Evolutionary conservation across 1,140 invertebrate species (phyloP).

Genomic region (Eulimnadia texana): DNA sequence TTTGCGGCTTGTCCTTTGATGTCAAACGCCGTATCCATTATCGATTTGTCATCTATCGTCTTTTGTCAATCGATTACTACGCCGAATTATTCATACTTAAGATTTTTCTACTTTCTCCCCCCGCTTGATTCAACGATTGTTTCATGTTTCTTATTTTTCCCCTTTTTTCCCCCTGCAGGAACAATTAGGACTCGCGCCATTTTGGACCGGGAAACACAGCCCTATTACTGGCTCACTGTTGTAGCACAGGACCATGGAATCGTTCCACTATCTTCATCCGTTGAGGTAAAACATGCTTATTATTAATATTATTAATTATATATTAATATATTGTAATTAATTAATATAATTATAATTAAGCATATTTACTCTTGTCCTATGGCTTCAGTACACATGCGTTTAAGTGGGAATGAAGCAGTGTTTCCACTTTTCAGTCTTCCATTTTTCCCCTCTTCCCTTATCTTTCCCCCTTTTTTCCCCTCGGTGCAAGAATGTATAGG

Average conservation of each 20-base stretch:
- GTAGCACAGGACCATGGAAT: constrained; percentile 80
- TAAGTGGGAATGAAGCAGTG: too few relatives aligned
- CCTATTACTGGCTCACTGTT: constrained; percentile 84
- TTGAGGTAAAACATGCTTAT: constrained; percentile 61
- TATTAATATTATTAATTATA: not conserved
- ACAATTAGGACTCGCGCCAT: constrained; percentile 63
- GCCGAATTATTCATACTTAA: not conserved
- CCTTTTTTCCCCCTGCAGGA: constrained; percentile 45
- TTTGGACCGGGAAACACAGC: constrained; percentile 72
- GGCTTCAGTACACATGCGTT: too few relatives aligned
- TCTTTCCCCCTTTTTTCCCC: too few relatives aligned
- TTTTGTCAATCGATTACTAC: not conserved
- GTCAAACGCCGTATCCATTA: not conserved
- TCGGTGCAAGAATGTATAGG: too few relatives aligned
- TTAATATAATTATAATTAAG: too few relatives aligned
- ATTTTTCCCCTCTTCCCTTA: too few relatives aligned
- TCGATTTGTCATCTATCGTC: not conserved
- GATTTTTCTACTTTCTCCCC: not conserved
- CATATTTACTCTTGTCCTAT: too few relatives aligned
- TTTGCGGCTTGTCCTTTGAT: not conserved
- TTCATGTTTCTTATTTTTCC: not conserved
- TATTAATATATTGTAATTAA: not conserved
- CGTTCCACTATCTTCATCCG: constrained; percentile 62
- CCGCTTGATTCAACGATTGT: not conserved
- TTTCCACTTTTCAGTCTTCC: too few relatives aligned